Percentiles rank a stretch among this genome's conserved stretches.
Conservation (phyloP, 2,113 vertebrate species). For the Girardinichthys multiradiatus region DNA sequence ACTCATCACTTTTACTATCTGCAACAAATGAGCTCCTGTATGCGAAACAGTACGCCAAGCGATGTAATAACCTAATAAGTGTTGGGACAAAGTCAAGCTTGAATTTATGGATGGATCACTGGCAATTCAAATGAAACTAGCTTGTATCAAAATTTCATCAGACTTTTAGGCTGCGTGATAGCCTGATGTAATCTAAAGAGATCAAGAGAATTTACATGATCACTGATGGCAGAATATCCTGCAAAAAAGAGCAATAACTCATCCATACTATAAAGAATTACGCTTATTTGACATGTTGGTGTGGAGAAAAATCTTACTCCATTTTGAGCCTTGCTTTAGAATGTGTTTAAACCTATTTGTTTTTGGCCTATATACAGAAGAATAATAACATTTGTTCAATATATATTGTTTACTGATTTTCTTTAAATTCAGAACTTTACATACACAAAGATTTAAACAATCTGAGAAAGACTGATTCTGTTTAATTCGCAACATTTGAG, state of each 20-base stretch:
- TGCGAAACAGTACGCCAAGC: not conserved
- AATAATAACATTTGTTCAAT: too few species aligned
- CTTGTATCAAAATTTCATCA: not conserved
- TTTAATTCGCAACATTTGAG: too few species aligned
- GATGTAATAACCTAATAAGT: constrained; percentile 19
- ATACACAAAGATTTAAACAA: too few species aligned
- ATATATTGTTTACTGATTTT: too few species aligned
- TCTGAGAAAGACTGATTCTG: too few species aligned
- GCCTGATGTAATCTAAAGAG: constrained; percentile 6
- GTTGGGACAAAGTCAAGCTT: not conserved
- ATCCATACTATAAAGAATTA: not conserved
- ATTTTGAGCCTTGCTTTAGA: too few species aligned
- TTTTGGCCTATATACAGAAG: too few species aligned
- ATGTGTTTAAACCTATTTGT: too few species aligned
- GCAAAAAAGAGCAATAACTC: not conserved
- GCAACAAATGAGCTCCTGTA: constrained; percentile 15
- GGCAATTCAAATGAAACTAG: not conserved
- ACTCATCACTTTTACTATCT: constrained; percentile 45
- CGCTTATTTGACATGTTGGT: not conserved
- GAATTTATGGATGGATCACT: not conserved
- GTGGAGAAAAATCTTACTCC: not conserved
- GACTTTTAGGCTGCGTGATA: not conserved
- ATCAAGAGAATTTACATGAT: constrained; percentile 8
- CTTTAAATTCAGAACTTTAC: too few species aligned
- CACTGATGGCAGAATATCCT: not conserved